Base-by-base conservation (phyloP, 1,140 invertebrate genomes). In the Drosophila ogumai region DNA sequence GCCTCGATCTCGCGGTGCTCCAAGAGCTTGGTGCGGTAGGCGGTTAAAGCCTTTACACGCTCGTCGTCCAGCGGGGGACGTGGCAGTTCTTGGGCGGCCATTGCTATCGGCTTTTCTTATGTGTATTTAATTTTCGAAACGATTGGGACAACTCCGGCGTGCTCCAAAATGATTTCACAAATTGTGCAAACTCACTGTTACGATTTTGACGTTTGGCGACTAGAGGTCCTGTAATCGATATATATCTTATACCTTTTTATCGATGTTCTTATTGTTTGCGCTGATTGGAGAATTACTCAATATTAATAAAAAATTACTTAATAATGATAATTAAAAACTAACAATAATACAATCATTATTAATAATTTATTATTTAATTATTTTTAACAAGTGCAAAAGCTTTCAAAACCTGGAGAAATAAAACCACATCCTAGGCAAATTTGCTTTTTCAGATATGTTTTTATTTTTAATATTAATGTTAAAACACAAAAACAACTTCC, bases 1-100 rank as follows among this genome's bases (percentile, higher is more conserved):
- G 96, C 97, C 93, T 99, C 98, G 0, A 98, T 96, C 93, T 99
- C 98, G 93, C 98, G 97, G 90, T 99, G 98, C 93, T 99, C 98
- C 82, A 98, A 93, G n/a, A 99, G 94, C 93, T 99, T 99, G 93
- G 98, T 98, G 77, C 97, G 94, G 90, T 99, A 99, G 92, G 98
- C 97, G 81, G 96, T 95, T 54, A 99, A 95, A 57, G 95, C 95
- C 93, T 97, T 97, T 93, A 98, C 97, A 77, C 98, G 94, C 28
- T 78, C 85, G 5, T 75, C 49, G 28, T 63, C 67, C 22, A 50
- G 7, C 0, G 38, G 4, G 1, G 60, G 59, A 10, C 17, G 34
- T 36, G 52, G 10, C 3, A 22, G 22, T 41, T 61, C 9, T 38
- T 63, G 10, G 15, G 46, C 22, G 22, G 43, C 28, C 78, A 81